Percentiles rank a stretch among this genome's conserved stretches.
phyloP scores from a whole-genome alignment of 2,888 invertebrate species.

The Drosophila atroscutellata region DNA sequence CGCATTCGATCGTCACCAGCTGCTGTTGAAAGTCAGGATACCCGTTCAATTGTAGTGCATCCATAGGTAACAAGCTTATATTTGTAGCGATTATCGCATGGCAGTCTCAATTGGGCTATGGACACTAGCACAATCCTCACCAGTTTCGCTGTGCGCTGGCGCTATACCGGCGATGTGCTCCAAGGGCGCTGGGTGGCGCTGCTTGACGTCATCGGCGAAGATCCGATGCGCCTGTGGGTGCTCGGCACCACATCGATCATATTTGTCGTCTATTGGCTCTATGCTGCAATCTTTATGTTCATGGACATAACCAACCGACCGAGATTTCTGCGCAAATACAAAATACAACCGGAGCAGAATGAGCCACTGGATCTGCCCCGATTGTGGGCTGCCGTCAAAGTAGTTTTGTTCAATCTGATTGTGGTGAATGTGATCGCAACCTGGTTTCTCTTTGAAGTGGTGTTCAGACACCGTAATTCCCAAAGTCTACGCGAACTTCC shows the following conservation, averaged over 20 bases:
- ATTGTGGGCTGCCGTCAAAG: conserved; percentile 88
- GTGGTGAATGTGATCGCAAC: conserved; percentile 88
- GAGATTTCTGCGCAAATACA: conserved; percentile 89
- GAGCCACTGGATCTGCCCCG: conserved; percentile 88
- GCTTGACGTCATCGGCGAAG: conserved; percentile 87
- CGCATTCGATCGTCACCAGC: not conserved
- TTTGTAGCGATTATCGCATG: not conserved
- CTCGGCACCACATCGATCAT: conserved; percentile 87
- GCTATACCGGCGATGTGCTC: conserved; percentile 89
- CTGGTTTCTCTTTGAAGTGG: conserved; percentile 65
- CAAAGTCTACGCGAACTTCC: conserved; percentile 88
- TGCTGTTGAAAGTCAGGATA: not conserved
- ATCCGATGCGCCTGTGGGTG: conserved; percentile 88
- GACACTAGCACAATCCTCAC: conserved; percentile 22
- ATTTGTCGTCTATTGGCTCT: conserved; percentile 89
- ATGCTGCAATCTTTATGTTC: conserved; percentile 90
- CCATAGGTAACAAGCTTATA: not conserved
- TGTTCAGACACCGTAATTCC: conserved; percentile 54
- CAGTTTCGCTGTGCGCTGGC: conserved; percentile 86
- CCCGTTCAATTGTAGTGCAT: conserved; percentile 17
- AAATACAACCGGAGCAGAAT: conserved; percentile 92
- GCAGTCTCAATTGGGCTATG: conserved; percentile 39
- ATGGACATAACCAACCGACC: conserved; percentile 91
- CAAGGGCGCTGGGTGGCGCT: conserved; percentile 90
- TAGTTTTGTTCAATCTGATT: conserved; percentile 90